Evolutionary conservation across 2,113 vertebrate genomes (phyloP).

Genomic region (Lonchura striata): DNA sequence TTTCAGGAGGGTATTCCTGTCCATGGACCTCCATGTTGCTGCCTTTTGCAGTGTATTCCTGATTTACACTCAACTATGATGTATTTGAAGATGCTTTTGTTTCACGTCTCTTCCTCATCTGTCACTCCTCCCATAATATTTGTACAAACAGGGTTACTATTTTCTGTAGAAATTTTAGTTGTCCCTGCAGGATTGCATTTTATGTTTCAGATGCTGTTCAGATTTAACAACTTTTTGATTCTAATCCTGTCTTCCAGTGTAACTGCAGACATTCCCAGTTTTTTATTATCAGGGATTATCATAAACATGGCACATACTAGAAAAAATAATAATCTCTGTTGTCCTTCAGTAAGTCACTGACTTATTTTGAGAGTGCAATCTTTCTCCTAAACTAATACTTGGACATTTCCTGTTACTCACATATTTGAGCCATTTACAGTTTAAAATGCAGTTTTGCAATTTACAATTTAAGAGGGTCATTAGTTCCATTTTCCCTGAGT

Average conservation of each 20-base stretch:
- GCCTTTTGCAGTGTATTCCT: not conserved
- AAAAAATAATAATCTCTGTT: not conserved
- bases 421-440: not conserved
- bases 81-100: not conserved
- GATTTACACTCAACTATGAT: not conserved
- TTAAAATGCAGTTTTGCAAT: not conserved
- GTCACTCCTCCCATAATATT: not conserved
- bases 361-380: not conserved
- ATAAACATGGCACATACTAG: not conserved
- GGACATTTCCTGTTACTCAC: not conserved
- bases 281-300: not conserved
- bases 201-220: not conserved
- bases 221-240: not conserved
- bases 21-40: not conserved
- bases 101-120: not conserved
- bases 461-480: not conserved
- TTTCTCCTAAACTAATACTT: not conserved
- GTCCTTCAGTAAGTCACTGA: not conserved
- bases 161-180: not conserved
- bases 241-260: not conserved
- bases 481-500: not conserved
- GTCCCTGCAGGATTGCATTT: not conserved
- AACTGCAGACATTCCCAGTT: not conserved
- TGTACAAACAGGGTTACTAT: not conserved
- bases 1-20: not conserved